These are phyloP conservation scores for Entomobrya proxima DNA, from an alignment of 2,888 invertebrate genomes.

Conservation along the genomic window DNA sequence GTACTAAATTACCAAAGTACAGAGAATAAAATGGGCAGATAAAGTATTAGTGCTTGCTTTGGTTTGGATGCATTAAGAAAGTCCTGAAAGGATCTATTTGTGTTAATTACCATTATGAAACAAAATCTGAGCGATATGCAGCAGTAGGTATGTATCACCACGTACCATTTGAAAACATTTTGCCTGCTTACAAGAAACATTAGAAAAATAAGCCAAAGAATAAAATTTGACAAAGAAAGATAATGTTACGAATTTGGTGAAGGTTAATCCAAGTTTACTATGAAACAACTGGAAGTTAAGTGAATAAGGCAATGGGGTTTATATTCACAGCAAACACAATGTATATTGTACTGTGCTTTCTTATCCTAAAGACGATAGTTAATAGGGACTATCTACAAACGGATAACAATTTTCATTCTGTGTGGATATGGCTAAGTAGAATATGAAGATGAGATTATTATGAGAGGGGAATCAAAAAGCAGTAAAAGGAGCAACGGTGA, in stretches of 20 bases:
- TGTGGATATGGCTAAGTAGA: not conserved
- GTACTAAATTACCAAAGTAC: not conserved
- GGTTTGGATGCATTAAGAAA: not conserved
- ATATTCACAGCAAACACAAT: too few species aligned
- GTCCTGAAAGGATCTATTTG: not conserved
- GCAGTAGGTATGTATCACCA: not conserved
- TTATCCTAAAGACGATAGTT: too few species aligned
- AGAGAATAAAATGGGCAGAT: not conserved
- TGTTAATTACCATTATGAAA: constrained; percentile 9
- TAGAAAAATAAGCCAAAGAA: not conserved
- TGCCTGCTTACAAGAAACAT: not conserved
- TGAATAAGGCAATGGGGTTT: too few species aligned
- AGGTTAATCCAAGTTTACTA: too few species aligned
- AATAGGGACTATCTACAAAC: too few species aligned
- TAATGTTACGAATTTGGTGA: too few species aligned
- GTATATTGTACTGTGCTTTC: too few species aligned
- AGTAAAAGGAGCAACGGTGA: not conserved
- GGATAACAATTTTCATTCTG: not conserved
- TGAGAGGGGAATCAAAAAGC: not conserved
- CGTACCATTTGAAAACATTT: not conserved
- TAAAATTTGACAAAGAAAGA: too few species aligned
- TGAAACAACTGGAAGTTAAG: too few species aligned
- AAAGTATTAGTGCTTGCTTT: not conserved
- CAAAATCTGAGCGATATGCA: not conserved
- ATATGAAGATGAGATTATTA: not conserved